Evolutionary conservation across 2,797 vertebrate species (phyloP).

Genomic region (Crenichthys baileyi): DNA sequence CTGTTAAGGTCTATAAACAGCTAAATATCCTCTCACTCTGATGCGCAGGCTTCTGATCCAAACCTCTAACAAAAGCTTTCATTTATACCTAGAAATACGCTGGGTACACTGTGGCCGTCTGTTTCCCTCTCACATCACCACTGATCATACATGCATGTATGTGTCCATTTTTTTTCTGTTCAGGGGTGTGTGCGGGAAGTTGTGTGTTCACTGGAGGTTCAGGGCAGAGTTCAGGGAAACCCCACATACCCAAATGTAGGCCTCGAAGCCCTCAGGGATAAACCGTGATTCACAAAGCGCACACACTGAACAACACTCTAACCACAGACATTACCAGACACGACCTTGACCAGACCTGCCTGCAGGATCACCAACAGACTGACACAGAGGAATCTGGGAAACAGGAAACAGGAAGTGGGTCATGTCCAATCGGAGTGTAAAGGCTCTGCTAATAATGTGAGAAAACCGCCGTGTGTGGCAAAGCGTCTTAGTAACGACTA

Average conservation of each 20-base stretch:
- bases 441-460: conserved; percentile 48
- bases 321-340: conserved; percentile 63
- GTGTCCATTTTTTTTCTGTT: conserved; percentile 32
- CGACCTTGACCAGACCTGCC: conserved; percentile 78
- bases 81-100: conserved; percentile 54
- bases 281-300: conserved; percentile 36
- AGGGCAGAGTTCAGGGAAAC: conserved; percentile 75
- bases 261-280: conserved; percentile 65
- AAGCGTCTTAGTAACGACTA: conserved; percentile 23
- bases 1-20: conserved; percentile 47
- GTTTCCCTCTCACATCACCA: conserved; percentile 42
- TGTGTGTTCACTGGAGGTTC: conserved; percentile 48
- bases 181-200: conserved; percentile 15
- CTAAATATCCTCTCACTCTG: conserved; percentile 29
- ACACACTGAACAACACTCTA: conserved; percentile 29
- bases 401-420: conserved; percentile 74
- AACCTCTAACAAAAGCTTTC: conserved; percentile 65
- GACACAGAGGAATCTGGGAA: conserved; percentile 72
- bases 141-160: conserved; percentile 44
- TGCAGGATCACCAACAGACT: conserved; percentile 66
- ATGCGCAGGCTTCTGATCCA: neutral
- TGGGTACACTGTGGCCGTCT: conserved; percentile 48
- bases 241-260: conserved; percentile 53
- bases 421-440: conserved; percentile 55
- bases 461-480: conserved; percentile 50